These are phyloP conservation scores for Rotaria socialis DNA, from an alignment of 2,888 invertebrate genomes.

Conservation along the genomic window DNA sequence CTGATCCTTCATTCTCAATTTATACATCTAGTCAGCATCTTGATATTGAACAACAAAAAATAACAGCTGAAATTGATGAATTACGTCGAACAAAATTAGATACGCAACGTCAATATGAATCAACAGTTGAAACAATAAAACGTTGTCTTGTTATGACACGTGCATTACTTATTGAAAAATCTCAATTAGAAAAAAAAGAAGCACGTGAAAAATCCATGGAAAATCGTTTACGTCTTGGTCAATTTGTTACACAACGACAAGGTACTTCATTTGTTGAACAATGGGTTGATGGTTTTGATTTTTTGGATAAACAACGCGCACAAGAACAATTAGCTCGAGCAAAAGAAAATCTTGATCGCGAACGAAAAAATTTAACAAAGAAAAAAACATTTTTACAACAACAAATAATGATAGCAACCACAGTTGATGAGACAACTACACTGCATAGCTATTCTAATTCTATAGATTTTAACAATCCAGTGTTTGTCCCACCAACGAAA, in stretches of 20 bases:
- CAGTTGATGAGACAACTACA: neutral
- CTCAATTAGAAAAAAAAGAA: slow-evolving; percentile 46
- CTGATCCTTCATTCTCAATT: slow-evolving; percentile 7
- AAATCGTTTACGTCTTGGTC: slow-evolving; percentile 90
- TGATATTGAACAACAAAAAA: slow-evolving; percentile 21
- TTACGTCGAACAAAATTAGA: neutral
- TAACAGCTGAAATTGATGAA: neutral
- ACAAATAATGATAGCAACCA: neutral
- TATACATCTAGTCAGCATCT: neutral
- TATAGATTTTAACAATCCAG: neutral
- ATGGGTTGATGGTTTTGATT: slow-evolving; percentile 97
- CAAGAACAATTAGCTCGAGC: slow-evolving; percentile 93
- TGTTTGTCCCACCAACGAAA: neutral
- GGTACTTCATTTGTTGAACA: slow-evolving; percentile 99
- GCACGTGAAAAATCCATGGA: slow-evolving; percentile 96
- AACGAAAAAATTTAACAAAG: slow-evolving; percentile 70
- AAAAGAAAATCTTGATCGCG: slow-evolving; percentile 91
- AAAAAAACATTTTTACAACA: slow-evolving; percentile 31
- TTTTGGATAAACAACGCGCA: slow-evolving; percentile 91
- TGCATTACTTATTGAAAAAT: slow-evolving; percentile 46
- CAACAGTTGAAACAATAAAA: slow-evolving; percentile 36
- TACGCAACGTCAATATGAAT: slow-evolving; percentile 15
- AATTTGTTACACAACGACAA: slow-evolving; percentile 96
- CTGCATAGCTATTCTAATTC: neutral
- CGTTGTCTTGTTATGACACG: slow-evolving; percentile 43